Evolutionary conservation across 92 coral and sea anemone genomes (phyloP).

Genomic region (Metridium senile): DNA sequence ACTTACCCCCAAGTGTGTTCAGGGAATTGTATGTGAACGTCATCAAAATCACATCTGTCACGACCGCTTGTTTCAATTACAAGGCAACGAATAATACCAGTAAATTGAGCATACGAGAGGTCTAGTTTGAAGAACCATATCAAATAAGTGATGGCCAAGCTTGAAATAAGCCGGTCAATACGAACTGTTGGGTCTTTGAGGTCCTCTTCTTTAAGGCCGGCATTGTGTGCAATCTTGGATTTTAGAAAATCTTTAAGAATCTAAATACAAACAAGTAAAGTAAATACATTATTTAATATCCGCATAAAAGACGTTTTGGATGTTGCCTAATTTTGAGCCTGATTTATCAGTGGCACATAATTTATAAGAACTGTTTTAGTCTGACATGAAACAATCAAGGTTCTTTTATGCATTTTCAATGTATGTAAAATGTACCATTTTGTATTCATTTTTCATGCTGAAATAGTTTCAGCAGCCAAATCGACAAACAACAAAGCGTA

Average conservation of each 20-base stretch:
- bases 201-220: conserved; percentile 17
- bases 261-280: conserved; percentile 39
- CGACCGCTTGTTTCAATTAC: conserved; percentile 4
- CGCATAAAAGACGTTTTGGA: too few species aligned
- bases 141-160: conserved; percentile 37
- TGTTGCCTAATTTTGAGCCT: too few species aligned
- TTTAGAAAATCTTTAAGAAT: conserved; percentile 43
- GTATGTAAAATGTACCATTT: too few species aligned
- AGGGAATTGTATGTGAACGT: conserved; percentile 10
- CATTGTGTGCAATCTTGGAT: conserved; percentile 47
- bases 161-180: conserved; percentile 42
- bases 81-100: conserved; percentile 20
- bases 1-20: conserved; percentile 32
- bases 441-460: too few species aligned
- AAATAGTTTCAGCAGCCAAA: too few species aligned
- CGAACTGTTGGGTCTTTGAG: conserved; percentile 1
- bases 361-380: too few species aligned
- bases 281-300: too few species aligned
- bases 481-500: too few species aligned
- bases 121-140: not conserved
- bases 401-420: too few species aligned
- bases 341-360: too few species aligned
- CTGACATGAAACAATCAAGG: too few species aligned
- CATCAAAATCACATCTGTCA: conserved; percentile 25
- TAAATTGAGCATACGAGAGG: conserved; percentile 7